Conservation (phyloP, 2,797 vertebrate species). For the Loris lydekkerianus region DNA sequence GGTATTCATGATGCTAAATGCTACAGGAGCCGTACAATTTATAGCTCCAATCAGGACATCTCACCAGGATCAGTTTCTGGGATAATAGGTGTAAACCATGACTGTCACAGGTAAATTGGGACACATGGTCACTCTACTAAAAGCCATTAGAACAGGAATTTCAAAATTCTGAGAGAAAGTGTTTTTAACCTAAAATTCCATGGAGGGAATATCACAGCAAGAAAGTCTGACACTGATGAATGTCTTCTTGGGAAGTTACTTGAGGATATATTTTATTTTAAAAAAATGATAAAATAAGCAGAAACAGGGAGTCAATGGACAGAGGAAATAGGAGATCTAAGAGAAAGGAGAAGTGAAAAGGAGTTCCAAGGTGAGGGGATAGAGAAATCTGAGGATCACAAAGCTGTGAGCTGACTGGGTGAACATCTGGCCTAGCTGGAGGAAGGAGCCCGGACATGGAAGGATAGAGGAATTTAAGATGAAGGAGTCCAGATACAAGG, state of each 20-base stretch:
- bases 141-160: neutral
- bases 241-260: neutral
- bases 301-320: neutral
- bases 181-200: conserved; percentile 16
- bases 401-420: neutral
- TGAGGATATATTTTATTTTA: conserved; percentile 1
- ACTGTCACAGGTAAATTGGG: neutral
- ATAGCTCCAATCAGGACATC: neutral
- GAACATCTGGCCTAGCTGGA: neutral
- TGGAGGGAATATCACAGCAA: neutral
- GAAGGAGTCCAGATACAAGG: neutral
- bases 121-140: neutral
- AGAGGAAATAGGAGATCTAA: neutral
- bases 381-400: neutral
- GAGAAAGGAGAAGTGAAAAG: neutral
- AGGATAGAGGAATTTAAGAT: neutral
- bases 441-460: neutral
- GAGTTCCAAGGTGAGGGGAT: neutral
- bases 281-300: conserved; percentile 2
- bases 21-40: neutral
- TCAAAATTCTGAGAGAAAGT: neutral
- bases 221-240: neutral
- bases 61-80: neutral
- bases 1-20: neutral
- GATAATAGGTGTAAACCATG: neutral